Evolutionary conservation across 2,113 vertebrate genomes (phyloP).

Genomic region (Odontesthes bonariensis): DNA sequence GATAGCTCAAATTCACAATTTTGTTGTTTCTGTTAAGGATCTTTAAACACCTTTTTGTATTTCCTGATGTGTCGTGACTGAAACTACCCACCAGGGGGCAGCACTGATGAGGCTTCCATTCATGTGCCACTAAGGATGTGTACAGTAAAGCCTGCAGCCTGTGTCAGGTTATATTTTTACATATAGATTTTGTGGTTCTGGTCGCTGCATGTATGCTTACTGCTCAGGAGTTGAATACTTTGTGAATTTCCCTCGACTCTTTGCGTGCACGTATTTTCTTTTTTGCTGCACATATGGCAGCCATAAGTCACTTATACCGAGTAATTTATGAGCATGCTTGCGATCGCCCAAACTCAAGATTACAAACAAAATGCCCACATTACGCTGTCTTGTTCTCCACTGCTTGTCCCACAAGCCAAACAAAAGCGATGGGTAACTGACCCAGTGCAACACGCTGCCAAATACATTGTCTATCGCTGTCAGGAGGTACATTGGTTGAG

Average conservation of each 20-base stretch:
- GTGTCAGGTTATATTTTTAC: not conserved
- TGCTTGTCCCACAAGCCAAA: no score
- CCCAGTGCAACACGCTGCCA: not conserved
- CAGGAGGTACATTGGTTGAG: not conserved
- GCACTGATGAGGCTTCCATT: constrained; percentile 75
- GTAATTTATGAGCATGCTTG: not conserved
- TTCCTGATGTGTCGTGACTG: constrained; percentile 65
- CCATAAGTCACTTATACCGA: not conserved
- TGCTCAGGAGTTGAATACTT: not conserved
- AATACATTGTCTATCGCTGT: not conserved
- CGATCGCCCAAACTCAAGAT: not conserved
- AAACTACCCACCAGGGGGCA: constrained; percentile 81
- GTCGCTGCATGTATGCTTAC: no score
- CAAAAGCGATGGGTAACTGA: not conserved
- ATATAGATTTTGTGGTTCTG: not conserved
- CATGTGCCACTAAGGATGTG: not conserved
- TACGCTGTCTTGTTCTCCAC: no score
- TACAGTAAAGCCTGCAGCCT: constrained; percentile 12
- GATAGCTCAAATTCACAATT: not conserved
- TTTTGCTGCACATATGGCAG: not conserved
- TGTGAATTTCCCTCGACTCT: not conserved
- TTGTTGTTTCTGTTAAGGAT: not conserved
- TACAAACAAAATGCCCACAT: no score
- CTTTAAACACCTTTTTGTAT: not conserved
- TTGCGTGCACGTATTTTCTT: not conserved